Evolutionary conservation across 2,888 invertebrate genomes (phyloP), one percentile per base, ranked within the genome.

Genomic region (Hydriomena furcata): DNA sequence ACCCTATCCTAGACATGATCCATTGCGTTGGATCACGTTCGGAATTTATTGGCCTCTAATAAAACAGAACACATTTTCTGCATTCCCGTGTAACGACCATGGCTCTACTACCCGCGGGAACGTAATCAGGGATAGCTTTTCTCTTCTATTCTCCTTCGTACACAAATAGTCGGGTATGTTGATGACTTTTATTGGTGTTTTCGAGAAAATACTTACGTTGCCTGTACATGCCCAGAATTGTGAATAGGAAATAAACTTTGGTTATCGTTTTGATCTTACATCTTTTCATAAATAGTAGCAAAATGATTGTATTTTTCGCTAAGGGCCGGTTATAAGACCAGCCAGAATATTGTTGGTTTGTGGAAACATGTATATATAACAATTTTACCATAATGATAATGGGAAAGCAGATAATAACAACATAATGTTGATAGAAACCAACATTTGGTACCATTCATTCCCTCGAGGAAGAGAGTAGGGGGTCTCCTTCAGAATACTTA

Each of bases 31-130:
- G 60, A 70, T 73, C 86, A 87, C 86, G 86, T 85, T 77, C 82
- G 37, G 68, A 78, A 84, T 86, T 86, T 86, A 85, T 84, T 80
- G 78, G 79, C 73, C 71, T 72, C 76, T 82, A 84, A 84, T 86
- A 84, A 84, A 84, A 81, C 79, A 81, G 79, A 81, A 84, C 82
- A 84, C 80, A 82, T 79, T 80, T 79, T 81, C 75, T 82, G 79
- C 83, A 84, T 83, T 81, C 73, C 66, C 65, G 51, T 68, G 68
- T 73, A 67, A 68, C 71, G 70, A 30, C 36, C 21, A 7, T 49
- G 43, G 51, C 52, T 49, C 41, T 11, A n/a, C n/a, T n/a, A 40
- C 48, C 38, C 38, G 52, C 37, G 52, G 52, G 50, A 38, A 27
- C 48, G 67, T 71, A 70, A 73, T 72, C 72, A 73, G 66, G 61